Percentiles rank a stretch among this genome's conserved stretches.
phyloP scores from a whole-genome alignment of 2,113 vertebrate genomes.

The Burhinus oedicnemus region DNA sequence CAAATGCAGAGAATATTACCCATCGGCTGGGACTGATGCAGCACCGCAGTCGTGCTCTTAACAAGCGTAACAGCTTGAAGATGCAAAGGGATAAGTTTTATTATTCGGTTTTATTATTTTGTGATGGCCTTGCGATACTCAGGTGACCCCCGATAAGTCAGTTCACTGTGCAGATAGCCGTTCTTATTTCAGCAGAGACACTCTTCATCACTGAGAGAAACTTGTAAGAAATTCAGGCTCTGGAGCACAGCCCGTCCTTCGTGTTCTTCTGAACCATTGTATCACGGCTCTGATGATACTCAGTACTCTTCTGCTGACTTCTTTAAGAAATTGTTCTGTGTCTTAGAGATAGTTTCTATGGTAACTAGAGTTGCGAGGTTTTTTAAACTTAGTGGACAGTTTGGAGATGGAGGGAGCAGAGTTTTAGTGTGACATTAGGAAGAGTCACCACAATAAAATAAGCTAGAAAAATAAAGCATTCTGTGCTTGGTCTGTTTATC shows the following conservation, averaged over 20 bases:
- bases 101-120: background rate
- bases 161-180: background rate
- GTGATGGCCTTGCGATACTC: background rate
- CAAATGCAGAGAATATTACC: background rate
- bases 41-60: background rate
- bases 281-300: background rate
- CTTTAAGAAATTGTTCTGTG: constrained; percentile 23
- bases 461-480: background rate
- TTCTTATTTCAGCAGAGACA: background rate
- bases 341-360: constrained; percentile 50
- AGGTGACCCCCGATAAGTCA: background rate
- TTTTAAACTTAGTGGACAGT: background rate
- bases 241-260: background rate
- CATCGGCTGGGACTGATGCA: background rate
- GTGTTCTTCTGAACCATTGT: background rate
- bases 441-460: background rate
- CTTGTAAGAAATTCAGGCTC: background rate
- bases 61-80: background rate
- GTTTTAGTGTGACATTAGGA: background rate
- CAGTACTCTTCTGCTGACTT: background rate
- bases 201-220: background rate
- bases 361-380: background rate
- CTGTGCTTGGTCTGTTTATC: background rate
- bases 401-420: background rate
- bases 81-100: background rate